These are phyloP conservation scores for Myotis findleyi DNA, from an alignment of 2,797 vertebrate species.

Conservation along the genomic window DNA sequence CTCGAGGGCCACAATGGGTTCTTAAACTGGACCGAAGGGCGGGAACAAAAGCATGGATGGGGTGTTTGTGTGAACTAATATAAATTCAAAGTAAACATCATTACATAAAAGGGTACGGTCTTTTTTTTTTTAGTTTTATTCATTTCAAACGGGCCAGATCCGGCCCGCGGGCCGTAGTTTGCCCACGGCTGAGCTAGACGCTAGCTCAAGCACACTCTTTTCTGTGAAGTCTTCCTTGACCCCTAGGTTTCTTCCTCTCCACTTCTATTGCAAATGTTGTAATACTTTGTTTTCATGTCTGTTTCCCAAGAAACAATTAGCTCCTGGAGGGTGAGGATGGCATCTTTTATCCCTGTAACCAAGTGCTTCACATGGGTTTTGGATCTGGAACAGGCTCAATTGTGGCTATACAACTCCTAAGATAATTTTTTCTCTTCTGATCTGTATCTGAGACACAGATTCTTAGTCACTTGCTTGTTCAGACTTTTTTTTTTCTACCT, in stretches of 20 bases:
- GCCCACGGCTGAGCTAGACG: too few species aligned
- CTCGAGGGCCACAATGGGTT: too few species aligned
- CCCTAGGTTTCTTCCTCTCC: background rate
- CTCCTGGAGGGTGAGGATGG: background rate
- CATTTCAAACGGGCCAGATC: too few species aligned
- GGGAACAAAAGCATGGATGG: too few species aligned
- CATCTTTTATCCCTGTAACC: background rate
- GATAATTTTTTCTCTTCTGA: background rate
- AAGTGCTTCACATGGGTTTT: background rate
- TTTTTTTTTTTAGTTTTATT: too few species aligned
- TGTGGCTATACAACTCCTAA: background rate
- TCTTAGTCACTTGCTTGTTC: background rate
- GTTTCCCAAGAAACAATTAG: background rate
- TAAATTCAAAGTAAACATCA: too few species aligned
- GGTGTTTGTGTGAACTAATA: too few species aligned
- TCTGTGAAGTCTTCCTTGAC: background rate
- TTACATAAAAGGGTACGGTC: too few species aligned
- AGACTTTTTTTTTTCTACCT: background rate
- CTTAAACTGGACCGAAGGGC: too few species aligned
- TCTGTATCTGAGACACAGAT: background rate
- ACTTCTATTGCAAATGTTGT: background rate
- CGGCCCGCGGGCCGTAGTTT: too few species aligned
- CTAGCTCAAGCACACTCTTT: background rate
- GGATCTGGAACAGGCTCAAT: background rate
- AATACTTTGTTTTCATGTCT: background rate